Base-by-base conservation (phyloP, 2,113 vertebrate species). In the Neomonachus schauinslandi region DNA sequence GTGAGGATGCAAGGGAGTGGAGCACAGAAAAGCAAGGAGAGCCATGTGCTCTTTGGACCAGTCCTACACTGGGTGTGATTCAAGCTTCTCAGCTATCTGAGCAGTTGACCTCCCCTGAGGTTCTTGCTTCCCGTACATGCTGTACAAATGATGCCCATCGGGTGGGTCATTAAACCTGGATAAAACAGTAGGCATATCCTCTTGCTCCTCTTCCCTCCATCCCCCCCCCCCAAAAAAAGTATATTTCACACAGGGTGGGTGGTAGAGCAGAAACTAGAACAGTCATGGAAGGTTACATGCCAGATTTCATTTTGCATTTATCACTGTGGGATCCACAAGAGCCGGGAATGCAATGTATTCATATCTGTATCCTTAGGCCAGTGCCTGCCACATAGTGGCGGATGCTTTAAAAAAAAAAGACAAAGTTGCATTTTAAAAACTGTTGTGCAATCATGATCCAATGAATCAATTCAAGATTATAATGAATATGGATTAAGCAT, bases 361-460 rank as follows among this genome's bases (percentile, higher is more conserved):
- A 28, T 16, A 42, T 77, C 31, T 36, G 16, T 59, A 42, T 80
- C 55, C 18, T 77, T 57, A 87, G 63, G 19, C 55, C n/a, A 74
- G 81, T n/a, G 74, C 11, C 88, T 89, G 93, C 93, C 96, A 89
- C 94, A 51, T 36, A 92, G 59, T 89, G 79, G 71, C 42, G 59
- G 28, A 39, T 72, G n/a, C 24, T 36, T 26, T 11, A 71, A 67
- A 51, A 57, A 26, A 7, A 0, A 53, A 19, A 16, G 22, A 36
- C 8, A 49, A 67, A 51, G 71, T 51, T 69, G 65, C 18, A 26
- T 95, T 67, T 59, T n/a, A 31, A 74, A 89, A 46, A 72, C 18
- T 7, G 13, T 5, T 76, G 55, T 5, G 3, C 24, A 14, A 22
- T 31, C 51, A 72, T 76, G 67, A n/a, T 49, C 61, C 65, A 39